Percentiles rank a stretch among this genome's conserved stretches.
Conservation (phyloP, 1,140 invertebrate species). For the Maniola jurtina region DNA sequence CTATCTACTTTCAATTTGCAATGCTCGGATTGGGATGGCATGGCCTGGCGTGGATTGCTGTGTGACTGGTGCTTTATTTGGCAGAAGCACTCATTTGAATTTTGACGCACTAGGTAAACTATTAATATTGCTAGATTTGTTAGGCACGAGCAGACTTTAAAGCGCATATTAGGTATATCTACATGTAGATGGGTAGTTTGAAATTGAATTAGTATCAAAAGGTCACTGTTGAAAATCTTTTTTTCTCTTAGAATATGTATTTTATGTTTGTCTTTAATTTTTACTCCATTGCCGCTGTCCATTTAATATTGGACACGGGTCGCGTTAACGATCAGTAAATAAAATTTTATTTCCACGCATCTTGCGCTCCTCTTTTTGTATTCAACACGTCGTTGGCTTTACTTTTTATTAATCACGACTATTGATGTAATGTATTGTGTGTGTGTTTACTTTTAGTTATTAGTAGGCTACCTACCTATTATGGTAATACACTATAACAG, state of each 20-base stretch:
- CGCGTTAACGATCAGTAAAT: conserved; percentile 74
- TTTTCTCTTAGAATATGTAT: conserved; percentile 48
- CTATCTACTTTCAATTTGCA: no score
- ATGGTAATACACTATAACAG: no score
- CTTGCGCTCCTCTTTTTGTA: conserved; percentile 59
- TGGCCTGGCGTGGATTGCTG: no score
- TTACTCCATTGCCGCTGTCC: conserved; percentile 66
- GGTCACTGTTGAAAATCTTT: not conserved
- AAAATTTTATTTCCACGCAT: conserved; percentile 75
- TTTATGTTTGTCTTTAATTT: conserved; percentile 77
- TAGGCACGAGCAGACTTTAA: no score
- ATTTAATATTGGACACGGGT: conserved; percentile 72
- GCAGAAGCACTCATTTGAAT: no score
- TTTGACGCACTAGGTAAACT: no score
- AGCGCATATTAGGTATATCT: no score
- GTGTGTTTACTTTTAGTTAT: conserved; percentile 11
- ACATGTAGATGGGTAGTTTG: no score
- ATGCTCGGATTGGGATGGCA: no score
- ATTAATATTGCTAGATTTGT: no score
- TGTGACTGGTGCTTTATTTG: no score
- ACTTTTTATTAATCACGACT: conserved; percentile 69
- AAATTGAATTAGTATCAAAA: not conserved
- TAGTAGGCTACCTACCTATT: not conserved
- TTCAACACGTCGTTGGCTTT: conserved; percentile 69
- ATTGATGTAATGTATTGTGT: conserved; percentile 41